These are phyloP conservation scores for Drosophila hawaiiensis DNA, from an alignment of 2,888 invertebrate species.

Conservation along the genomic window DNA sequence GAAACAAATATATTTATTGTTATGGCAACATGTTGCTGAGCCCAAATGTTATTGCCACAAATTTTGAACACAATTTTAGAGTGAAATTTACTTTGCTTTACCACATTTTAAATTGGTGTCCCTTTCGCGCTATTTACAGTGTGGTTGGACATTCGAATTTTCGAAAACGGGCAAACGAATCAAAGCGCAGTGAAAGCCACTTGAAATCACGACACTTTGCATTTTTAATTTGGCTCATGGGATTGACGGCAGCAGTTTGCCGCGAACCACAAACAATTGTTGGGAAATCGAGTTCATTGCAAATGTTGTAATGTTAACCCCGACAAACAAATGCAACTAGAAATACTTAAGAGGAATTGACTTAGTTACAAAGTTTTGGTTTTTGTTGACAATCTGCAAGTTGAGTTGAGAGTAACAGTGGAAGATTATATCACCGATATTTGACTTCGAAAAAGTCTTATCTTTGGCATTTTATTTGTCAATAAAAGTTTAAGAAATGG, in stretches of 20 bases:
- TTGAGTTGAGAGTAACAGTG: not conserved
- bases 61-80: conserved; percentile 7
- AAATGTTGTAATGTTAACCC: conserved; percentile 1
- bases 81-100: conserved; percentile 3
- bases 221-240: conserved; percentile 59
- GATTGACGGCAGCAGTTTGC: conserved; percentile 32
- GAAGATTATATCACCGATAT: conserved; percentile 28
- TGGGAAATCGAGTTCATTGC: conserved; percentile 38
- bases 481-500: conserved; percentile 32
- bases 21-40: conserved; percentile 22
- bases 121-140: conserved; percentile 54
- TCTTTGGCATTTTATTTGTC: conserved; percentile 34
- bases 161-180: conserved; percentile 29
- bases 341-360: conserved; percentile 45
- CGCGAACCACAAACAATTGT: conserved; percentile 65
- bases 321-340: conserved; percentile 35
- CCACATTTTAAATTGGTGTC: conserved; percentile 5
- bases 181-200: conserved; percentile 35
- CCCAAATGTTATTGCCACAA: not conserved
- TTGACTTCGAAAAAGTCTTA: conserved; percentile 18
- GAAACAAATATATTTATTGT: not conserved
- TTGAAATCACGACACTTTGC: conserved; percentile 52
- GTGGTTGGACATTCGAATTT: conserved; percentile 37
- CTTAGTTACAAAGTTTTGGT: conserved; percentile 47
- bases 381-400: conserved; percentile 28